A percentile compares a stretch with the other conserved stretches of the same genome.
Conservation (phyloP, 2,113 vertebrate genomes). For the Rattus norvegicus region DNA sequence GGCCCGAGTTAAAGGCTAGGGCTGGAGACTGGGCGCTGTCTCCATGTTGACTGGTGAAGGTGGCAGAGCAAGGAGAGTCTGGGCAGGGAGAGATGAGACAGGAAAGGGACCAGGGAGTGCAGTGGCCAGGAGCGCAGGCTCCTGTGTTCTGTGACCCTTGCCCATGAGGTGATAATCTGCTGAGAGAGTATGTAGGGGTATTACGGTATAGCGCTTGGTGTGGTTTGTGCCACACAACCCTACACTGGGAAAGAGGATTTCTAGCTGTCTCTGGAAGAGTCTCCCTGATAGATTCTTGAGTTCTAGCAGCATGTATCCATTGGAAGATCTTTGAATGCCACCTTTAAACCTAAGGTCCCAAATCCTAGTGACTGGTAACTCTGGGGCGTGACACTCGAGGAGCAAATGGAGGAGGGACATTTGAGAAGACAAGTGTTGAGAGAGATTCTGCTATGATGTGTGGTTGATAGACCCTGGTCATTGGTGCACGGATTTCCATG, state of each 20-base stretch:
- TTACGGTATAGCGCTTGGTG: no score
- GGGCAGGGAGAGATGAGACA: not conserved
- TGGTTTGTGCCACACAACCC: not conserved
- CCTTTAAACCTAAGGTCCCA: not conserved
- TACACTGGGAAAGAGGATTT: not conserved
- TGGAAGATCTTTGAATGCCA: not conserved
- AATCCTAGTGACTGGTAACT: not conserved
- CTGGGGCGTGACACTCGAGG: not conserved
- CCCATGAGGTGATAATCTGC: not conserved
- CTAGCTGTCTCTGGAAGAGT: not conserved
- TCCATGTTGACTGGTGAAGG: not conserved
- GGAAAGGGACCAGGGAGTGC: no score
- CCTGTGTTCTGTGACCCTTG: not conserved
- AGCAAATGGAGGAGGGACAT: not conserved
- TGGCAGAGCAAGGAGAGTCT: not conserved
- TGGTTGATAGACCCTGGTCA: not conserved
- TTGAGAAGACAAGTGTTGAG: not conserved
- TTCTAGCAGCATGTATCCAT: not conserved
- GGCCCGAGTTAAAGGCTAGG: not conserved
- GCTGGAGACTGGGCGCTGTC: not conserved
- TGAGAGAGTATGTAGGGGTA: not conserved
- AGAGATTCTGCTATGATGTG: not conserved
- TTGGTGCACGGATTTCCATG: not conserved
- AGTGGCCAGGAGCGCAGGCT: not conserved
- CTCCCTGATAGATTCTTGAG: not conserved